A percentile compares a stretch with the other conserved stretches of the same genome.
These are phyloP conservation scores for Puntigrus tetrazona DNA, from an alignment of 2,113 vertebrate species.

Conservation along the genomic window DNA sequence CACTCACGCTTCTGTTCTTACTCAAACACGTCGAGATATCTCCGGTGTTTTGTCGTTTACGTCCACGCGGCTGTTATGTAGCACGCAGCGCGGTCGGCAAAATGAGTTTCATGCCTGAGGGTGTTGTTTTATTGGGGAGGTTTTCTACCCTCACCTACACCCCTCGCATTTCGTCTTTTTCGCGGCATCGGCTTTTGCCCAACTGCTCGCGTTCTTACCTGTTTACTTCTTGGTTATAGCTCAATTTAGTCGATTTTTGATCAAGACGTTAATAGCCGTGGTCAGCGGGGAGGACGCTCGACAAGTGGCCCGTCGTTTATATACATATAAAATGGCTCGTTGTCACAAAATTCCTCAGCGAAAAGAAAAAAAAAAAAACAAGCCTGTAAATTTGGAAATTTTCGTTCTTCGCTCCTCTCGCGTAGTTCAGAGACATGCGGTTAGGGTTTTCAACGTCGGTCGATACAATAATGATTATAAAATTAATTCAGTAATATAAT, in stretches of 20 bases:
- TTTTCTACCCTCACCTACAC: not conserved
- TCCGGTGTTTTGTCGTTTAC: not conserved
- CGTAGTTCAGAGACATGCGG: not conserved
- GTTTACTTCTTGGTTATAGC: not conserved
- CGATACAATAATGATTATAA: not conserved
- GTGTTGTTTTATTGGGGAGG: not conserved
- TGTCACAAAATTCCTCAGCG: not conserved
- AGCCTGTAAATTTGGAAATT: not conserved
- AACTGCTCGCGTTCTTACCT: not conserved
- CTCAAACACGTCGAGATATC: slow-evolving; percentile 3
- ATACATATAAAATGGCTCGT: not conserved
- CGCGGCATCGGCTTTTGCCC: not conserved
- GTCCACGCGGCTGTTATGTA: not conserved
- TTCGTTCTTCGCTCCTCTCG: not conserved
- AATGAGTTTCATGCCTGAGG: not conserved
- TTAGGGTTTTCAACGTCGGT: not conserved
- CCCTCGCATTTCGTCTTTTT: not conserved
- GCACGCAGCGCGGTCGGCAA: not conserved
- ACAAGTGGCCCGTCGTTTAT: not conserved
- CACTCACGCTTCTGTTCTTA: slow-evolving; percentile 9
- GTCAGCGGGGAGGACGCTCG: not conserved
- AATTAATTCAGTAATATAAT: not conserved
- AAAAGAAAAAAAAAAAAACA: not conserved
- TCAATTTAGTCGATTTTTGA: not conserved
- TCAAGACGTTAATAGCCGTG: not conserved